Evolutionary conservation across 2,113 vertebrate species (phyloP).

Genomic region (Promerops cafer): DNA sequence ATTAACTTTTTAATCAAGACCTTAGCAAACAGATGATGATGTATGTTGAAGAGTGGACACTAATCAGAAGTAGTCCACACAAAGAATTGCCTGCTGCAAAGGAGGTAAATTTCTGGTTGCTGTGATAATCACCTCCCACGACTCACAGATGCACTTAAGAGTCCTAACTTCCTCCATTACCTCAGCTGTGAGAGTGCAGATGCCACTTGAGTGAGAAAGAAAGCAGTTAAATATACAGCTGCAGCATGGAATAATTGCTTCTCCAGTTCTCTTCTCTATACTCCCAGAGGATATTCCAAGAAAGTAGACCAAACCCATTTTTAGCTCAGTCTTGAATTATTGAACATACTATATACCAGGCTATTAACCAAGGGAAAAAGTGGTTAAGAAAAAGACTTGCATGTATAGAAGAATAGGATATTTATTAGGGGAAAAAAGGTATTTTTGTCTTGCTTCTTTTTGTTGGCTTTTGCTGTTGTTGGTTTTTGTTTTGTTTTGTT

Average conservation of each 20-base stretch:
- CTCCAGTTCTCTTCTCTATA: conserved; percentile 3
- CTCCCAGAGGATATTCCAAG: conserved; percentile 30
- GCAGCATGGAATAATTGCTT: conserved; percentile 28
- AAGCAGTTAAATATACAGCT: conserved; percentile 25
- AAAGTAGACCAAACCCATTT: conserved; percentile 55
- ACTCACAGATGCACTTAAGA: background rate
- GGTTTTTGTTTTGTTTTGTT: background rate
- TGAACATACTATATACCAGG: background rate
- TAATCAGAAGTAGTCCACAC: background rate
- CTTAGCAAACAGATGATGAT: background rate
- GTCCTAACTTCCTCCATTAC: background rate
- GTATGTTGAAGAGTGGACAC: background rate
- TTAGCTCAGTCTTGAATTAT: conserved; percentile 65
- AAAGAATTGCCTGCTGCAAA: background rate
- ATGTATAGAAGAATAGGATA: background rate
- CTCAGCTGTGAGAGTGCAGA: conserved; percentile 6
- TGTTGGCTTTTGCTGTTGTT: background rate
- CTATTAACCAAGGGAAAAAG: conserved; percentile 44
- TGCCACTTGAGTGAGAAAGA: background rate
- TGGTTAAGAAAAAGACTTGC: conserved; percentile 19
- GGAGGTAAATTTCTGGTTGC: background rate
- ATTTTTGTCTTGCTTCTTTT: background rate
- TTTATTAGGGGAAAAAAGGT: background rate
- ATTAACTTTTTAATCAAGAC: background rate
- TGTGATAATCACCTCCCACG: background rate